Base-by-base conservation (phyloP, 2,888 invertebrate genomes). In the Pammene fasciana region DNA sequence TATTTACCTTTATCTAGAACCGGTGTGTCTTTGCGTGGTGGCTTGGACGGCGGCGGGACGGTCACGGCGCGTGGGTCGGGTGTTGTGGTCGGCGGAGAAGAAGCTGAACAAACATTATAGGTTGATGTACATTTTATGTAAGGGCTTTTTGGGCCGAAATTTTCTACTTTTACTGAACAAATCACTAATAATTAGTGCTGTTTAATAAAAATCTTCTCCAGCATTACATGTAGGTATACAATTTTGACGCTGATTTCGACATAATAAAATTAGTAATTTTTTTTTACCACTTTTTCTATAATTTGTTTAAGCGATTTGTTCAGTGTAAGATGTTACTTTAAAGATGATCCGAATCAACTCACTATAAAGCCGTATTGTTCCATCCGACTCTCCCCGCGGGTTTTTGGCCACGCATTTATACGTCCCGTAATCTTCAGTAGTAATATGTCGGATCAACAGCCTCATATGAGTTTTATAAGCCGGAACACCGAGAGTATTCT, bases 341-440 rank as follows among this genome's bases (percentile, higher is more conserved):
- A 18, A 36, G n/a, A 43, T 57, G 4, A 45, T 45, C 11, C 26
- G 13, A 45, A 54, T 54, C 26, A 52, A 95, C 97, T 96, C 93
- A 97, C 97, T 96, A 88, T 97, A 97, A 74, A 98, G 94, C 77
- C 97, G 94, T 85, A 98, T 97, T 73, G 96, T 96, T 75, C 97
- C 97, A 88, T 97, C 97, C 59, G 97, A 97, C 86, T 97, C 97
- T 73, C 97, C 97, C 75, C 97, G 94, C 68, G 97, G 97, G 92
- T 98, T 97, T 90, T 97, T 97, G 72, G 97, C 96, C 34, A 96
- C 95, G 76, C 97, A 97, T 86, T 97, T 97, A 87, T 97, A 97
- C 64, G 95, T 96, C 34, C 97, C 97, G 83, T 96, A 97, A 88
- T 98, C 98, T 77, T 94, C 94, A 75, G 94, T 94, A 79, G 95